phyloP scores from a whole-genome alignment of 1,140 invertebrate genomes.

The Drusus annulatus region DNA sequence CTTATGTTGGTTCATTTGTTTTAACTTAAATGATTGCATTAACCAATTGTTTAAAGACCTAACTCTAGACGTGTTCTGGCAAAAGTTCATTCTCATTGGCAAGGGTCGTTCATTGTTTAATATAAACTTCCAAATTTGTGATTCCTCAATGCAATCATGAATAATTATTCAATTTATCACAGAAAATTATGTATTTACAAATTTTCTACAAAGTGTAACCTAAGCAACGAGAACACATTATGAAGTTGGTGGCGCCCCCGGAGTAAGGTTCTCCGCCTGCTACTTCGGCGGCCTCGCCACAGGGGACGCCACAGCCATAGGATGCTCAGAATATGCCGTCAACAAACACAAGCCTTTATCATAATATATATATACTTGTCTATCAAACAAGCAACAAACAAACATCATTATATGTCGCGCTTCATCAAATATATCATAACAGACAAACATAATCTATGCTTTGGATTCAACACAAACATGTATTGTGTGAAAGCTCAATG shows the following conservation, averaged over 20 bases:
- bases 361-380: not conserved
- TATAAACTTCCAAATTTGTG: conserved; percentile 47
- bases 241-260: conserved; percentile 40
- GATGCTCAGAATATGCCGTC: conserved; percentile 17
- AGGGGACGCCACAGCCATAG: not conserved
- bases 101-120: conserved; percentile 42
- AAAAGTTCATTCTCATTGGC: conserved; percentile 46
- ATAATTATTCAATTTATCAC: conserved; percentile 71
- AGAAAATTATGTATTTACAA: conserved; percentile 74
- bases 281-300: too few relatives aligned
- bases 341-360: conserved; percentile 10
- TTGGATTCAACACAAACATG: too few relatives aligned
- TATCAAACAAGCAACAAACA: too few relatives aligned
- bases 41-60: conserved; percentile 45
- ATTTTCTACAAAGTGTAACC: conserved; percentile 63
- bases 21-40: conserved; percentile 59
- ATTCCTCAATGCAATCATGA: conserved; percentile 71
- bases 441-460: too few relatives aligned
- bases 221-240: conserved; percentile 57
- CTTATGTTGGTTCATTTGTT: conserved; percentile 72
- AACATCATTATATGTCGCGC: too few relatives aligned
- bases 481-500: not conserved
- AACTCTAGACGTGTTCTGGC: conserved; percentile 50
- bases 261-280: not conserved
- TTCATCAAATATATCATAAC: too few relatives aligned